Percentiles rank a stretch among this genome's conserved stretches.
Conservation (phyloP, 2,797 vertebrate genomes). For the Onychomys arenicola region DNA sequence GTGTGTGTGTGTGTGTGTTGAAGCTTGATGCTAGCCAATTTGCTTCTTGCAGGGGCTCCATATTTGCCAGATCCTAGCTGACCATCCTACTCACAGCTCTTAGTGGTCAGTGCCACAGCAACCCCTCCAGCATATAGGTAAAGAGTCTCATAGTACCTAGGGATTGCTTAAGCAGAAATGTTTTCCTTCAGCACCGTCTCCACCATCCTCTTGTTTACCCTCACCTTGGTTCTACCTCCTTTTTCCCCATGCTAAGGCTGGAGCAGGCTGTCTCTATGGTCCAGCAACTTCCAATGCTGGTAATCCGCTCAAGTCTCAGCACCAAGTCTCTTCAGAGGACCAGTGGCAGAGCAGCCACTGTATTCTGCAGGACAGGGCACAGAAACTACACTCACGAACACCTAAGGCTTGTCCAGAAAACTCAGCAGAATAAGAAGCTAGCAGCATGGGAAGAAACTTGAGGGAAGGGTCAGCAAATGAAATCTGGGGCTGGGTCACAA, state of each 20-base stretch:
- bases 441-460: conserved; percentile 70
- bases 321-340: background rate
- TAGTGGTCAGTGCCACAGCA: background rate
- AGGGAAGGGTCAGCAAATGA: conserved; percentile 80
- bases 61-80: background rate
- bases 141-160: background rate
- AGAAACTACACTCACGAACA: conserved; percentile 55
- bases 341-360: background rate
- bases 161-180: too few relatives aligned
- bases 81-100: background rate
- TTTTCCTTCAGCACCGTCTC: background rate
- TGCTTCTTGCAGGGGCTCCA: background rate
- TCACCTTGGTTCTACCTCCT: background rate
- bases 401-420: conserved; percentile 59
- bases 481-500: conserved; percentile 81
- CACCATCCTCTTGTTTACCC: background rate
- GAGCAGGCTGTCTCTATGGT: background rate
- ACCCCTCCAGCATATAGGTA: background rate
- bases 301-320: background rate
- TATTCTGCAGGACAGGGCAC: background rate
- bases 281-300: background rate
- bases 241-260: background rate
- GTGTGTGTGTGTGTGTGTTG: fast-evolving
- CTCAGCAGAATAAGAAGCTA: conserved; percentile 80
- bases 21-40: background rate